Conservation (phyloP, 2,113 vertebrate species). For the Rousettus leschenaultii region DNA sequence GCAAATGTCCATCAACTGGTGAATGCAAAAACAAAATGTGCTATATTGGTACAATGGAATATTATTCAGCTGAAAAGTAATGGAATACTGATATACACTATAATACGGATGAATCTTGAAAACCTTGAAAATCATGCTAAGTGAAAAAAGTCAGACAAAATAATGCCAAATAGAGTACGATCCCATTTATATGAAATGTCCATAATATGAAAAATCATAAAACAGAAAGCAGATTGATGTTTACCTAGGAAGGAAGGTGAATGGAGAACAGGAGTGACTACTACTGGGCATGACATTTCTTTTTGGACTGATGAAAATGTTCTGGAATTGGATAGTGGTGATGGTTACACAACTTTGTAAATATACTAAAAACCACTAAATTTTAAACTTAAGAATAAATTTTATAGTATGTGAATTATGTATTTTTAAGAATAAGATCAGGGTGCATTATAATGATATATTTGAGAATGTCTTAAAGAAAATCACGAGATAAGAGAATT, state of each 20-base stretch:
- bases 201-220: neutral
- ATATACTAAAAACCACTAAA: neutral
- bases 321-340: neutral
- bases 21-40: neutral
- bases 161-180: neutral
- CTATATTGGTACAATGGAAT: neutral
- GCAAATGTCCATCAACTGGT: neutral
- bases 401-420: neutral
- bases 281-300: neutral
- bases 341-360: neutral
- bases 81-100: neutral
- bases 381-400: neutral
- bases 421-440: neutral
- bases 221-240: neutral
- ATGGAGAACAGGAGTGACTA: neutral
- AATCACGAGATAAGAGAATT: neutral
- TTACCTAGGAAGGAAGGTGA: fast-evolving
- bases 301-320: neutral
- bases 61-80: neutral
- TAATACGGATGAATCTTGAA: neutral
- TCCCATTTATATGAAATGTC: neutral
- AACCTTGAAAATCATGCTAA: neutral
- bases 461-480: neutral
- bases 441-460: neutral
- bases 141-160: neutral